Evolutionary conservation across 2,888 invertebrate genomes (phyloP), one percentile per base, ranked within the genome.

Genomic region (Sepioteuthis lessoniana): DNA sequence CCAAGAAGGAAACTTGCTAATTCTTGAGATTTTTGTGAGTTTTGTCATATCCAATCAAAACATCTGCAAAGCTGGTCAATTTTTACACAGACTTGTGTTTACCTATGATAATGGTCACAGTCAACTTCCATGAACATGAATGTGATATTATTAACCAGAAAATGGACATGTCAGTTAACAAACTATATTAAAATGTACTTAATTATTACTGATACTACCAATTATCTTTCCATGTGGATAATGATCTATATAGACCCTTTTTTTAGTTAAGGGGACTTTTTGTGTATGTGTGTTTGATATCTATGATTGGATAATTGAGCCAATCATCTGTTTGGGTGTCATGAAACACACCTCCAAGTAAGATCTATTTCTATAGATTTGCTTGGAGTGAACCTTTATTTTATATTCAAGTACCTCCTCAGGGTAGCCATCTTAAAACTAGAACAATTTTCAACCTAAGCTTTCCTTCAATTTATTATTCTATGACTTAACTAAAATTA

Each of bases 51-150:
- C 76, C 35, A n/a, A 76, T n/a, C n/a, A 76, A 76, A 76, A n/a
- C 76, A 76, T 76, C 76, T 76, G 76, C 76, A 76, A 76, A 76
- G n/a, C 76, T 76, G 76, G n/a, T 76, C 76, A 76, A 76, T 76
- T 76, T 76, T 76, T 76, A 35, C 35, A 76, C n/a, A 16, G 76
- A 76, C 76, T 76, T n/a, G 76, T 76, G 76, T 76, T 76, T 76
- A 76, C 76, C 76, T 76, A 76, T 76, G 76, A 76, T 76, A 76
- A 76, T 76, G 76, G 76, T 76, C 76, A 76, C 76, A 76, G 76
- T 76, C 76, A 76, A 76, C 76, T 76, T 76, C 76, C 76, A 76
- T 76, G 76, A n/a, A 35, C 76, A 35, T 76, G n/a, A 76, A 76
- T 76, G 76, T 76, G 76, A 76, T 76, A 76, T 76, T 76, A 76